A percentile compares a stretch with the other conserved stretches of the same genome.
These are phyloP conservation scores for Tenualosa ilisha DNA, from an alignment of 2,797 vertebrate species.

Conservation along the genomic window DNA sequence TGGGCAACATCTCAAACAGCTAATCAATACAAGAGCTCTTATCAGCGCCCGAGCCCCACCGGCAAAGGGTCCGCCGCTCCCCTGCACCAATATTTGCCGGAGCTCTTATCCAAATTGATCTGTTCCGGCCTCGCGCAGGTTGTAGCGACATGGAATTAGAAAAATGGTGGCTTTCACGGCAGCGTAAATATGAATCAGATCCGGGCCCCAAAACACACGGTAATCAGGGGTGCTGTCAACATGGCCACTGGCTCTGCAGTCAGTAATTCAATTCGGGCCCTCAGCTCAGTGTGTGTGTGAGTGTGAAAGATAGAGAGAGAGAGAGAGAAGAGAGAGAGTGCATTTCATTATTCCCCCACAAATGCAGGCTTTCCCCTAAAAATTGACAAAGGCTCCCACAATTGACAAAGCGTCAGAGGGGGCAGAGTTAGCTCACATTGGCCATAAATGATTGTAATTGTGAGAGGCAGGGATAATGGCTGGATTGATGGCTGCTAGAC, in stretches of 20 bases:
- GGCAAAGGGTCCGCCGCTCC: neutral
- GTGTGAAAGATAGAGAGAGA: neutral
- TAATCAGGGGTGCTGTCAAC: slow-evolving; percentile 1
- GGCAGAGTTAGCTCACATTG: neutral
- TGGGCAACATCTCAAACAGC: slow-evolving; percentile 34
- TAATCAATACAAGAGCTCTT: slow-evolving; percentile 43
- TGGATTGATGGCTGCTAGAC: neutral
- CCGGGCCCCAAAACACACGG: neutral
- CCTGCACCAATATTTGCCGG: slow-evolving; percentile 27
- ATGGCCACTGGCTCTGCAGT: neutral
- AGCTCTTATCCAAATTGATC: slow-evolving; percentile 48
- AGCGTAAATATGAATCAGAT: slow-evolving; percentile 20
- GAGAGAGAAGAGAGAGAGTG: neutral
- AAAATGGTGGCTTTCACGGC: neutral
- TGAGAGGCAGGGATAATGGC: neutral
- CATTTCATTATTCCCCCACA: neutral
- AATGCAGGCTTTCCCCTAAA: neutral
- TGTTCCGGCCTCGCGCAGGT: slow-evolving; percentile 11
- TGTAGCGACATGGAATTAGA: slow-evolving; percentile 20
- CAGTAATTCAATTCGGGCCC: neutral
- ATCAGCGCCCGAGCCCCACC: neutral
- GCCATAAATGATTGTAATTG: neutral
- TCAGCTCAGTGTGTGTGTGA: neutral
- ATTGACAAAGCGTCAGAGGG: neutral
- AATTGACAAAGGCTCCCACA: neutral